Evolutionary conservation across 2,888 invertebrate species (phyloP), one percentile per base, ranked within the genome.

Genomic region (Ophion ellenae): DNA sequence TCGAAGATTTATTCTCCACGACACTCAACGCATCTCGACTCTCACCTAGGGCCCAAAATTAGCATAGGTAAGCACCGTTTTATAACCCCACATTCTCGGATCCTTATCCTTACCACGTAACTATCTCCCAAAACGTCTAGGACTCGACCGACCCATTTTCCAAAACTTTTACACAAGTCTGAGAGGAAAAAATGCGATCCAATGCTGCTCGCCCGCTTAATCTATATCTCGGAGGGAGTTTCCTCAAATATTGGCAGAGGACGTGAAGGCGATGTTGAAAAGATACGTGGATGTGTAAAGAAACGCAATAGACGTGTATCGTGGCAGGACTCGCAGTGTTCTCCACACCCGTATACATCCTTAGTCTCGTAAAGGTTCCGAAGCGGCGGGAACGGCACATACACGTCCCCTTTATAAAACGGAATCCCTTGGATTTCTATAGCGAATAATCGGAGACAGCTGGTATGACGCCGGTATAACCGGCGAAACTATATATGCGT

Each of bases 401-500:
- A 57, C 70, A 47, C 74, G 91, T 90, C 90, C 91, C 92, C 90
- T 92, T 92, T 91, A 90, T 78, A 78, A 92, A 90, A 89, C 88
- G 88, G 89, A 89, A 90, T 91, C 92, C 92, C 91, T 89, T 87
- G 88, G 91, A 92, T 90, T 92, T 93, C 92, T 91, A 93, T 92
- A 89, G 91, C 90, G 92, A 92, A 93, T 93, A 92, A 93, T 93
- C 93, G 92, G 91, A 92, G 93, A 93, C 93, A 93, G 93, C 93
- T 91, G 92, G 91, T 87, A 83, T 80, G 84, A 77, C 70, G 81
- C 64, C 63, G 61, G 80, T 64, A 66, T 59, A 78, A 78, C 75
- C 82, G 76, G 76, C 24, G 28, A 64, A 20, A 59, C 69, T 20
- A 9, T 67, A 20, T 66, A 40, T 53, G 20, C 10, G 36, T 47